Conservation (phyloP, 2,888 invertebrate genomes). For the Tetragonisca angustula region DNA sequence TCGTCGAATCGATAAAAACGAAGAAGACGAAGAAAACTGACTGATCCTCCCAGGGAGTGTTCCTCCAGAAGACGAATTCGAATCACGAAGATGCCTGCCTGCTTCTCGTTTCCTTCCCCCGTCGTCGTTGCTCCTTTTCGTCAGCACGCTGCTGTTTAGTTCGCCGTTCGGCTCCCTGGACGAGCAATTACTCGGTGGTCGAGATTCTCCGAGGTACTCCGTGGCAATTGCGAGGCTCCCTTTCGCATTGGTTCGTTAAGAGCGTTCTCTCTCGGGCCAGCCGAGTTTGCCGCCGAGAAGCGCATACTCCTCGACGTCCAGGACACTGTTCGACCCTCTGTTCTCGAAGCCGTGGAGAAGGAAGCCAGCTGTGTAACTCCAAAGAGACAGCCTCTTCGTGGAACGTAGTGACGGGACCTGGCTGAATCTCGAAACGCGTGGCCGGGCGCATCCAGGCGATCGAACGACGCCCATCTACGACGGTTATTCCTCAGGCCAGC, state of each 20-base stretch:
- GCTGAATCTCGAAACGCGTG: not conserved
- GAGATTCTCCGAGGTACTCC: conserved; percentile 15
- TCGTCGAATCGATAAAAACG: not conserved
- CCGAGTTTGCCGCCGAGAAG: conserved; percentile 13
- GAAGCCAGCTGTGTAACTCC: no score
- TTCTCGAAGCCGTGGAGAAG: not conserved
- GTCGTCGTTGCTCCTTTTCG: not conserved
- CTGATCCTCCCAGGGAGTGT: no score
- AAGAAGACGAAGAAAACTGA: no score
- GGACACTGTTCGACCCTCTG: not conserved
- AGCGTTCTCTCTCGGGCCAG: conserved; percentile 46
- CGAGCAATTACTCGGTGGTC: not conserved
- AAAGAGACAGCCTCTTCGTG: no score
- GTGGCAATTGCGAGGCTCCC: conserved; percentile 12
- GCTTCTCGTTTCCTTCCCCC: not conserved
- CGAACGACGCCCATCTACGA: conserved; percentile 48
- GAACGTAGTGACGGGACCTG: no score
- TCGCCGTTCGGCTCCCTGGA: not conserved
- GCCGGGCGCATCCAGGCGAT: conserved; percentile 34
- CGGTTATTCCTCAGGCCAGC: conserved; percentile 95
- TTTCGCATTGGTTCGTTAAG: not conserved
- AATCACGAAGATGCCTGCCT: conserved; percentile 13
- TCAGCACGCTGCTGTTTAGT: not conserved
- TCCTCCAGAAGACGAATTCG: not conserved
- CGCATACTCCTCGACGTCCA: no score